phyloP scores from a whole-genome alignment of 2,113 vertebrate genomes.

The Apus apus region DNA sequence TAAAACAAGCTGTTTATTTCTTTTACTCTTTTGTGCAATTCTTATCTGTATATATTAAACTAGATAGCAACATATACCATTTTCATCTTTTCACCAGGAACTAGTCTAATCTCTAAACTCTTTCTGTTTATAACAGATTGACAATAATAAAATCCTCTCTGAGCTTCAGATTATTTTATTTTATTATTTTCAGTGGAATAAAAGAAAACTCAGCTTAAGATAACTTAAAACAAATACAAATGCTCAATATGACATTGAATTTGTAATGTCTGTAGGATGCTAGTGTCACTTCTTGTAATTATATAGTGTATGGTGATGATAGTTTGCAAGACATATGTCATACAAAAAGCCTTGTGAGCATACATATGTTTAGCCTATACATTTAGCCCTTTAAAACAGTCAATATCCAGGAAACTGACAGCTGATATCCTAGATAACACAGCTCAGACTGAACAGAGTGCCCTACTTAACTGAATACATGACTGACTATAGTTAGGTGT shows the following conservation, averaged over 20 bases:
- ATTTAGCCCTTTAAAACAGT: not conserved
- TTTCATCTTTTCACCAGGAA: not conserved
- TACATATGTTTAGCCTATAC: not conserved
- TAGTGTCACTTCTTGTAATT: not conserved
- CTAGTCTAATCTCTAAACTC: not conserved
- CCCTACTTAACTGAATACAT: not conserved
- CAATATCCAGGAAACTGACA: not conserved
- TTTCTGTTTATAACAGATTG: not conserved
- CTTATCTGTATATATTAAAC: not conserved
- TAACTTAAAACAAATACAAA: not conserved
- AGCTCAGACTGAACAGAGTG: not conserved
- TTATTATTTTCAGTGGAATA: not conserved
- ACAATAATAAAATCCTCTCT: not conserved
- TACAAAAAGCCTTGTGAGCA: not conserved
- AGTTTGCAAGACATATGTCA: not conserved
- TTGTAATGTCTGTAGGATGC: not conserved
- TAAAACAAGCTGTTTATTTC: not conserved
- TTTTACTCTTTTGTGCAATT: not conserved
- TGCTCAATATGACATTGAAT: not conserved
- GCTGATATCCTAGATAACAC: constrained; percentile 20
- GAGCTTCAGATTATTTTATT: not conserved
- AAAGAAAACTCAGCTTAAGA: not conserved
- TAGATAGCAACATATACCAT: not conserved
- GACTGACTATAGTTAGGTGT: not conserved
- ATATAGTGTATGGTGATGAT: not conserved